These are phyloP conservation scores for Neopipo cinnamomea DNA, from an alignment of 2,113 vertebrate genomes.

Conservation along the genomic window DNA sequence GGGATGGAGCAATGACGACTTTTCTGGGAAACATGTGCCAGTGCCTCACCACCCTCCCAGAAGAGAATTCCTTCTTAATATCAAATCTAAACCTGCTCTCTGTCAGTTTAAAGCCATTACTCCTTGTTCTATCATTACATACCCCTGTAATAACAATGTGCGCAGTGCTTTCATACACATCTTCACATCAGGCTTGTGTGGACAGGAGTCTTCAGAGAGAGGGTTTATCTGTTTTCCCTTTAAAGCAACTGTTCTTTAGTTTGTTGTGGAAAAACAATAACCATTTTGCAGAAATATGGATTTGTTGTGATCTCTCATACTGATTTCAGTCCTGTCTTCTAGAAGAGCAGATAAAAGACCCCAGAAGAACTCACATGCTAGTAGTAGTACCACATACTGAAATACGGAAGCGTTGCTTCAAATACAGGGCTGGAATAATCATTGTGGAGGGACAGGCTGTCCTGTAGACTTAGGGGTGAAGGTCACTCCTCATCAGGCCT, in stretches of 20 bases:
- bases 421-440: background rate
- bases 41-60: background rate
- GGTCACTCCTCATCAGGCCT: background rate
- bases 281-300: background rate
- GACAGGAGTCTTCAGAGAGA: background rate
- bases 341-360: background rate
- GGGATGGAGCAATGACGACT: too few relatives aligned
- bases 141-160: background rate
- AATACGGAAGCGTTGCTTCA: background rate
- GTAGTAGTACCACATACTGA: background rate
- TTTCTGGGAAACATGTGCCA: background rate
- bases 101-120: background rate
- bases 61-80: background rate
- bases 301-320: background rate
- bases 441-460: rapidly evolving
- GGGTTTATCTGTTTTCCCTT: background rate
- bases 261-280: background rate
- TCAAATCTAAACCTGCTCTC: background rate
- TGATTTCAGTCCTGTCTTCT: background rate
- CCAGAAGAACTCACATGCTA: background rate
- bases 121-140: too few relatives aligned
- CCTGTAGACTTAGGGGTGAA: background rate
- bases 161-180: background rate
- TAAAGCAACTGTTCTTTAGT: background rate
- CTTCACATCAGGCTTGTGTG: background rate